Evolutionary conservation across 1,140 invertebrate genomes (phyloP), one percentile per base, ranked within the genome.

Genomic region (Drosophila chauvacae): DNA sequence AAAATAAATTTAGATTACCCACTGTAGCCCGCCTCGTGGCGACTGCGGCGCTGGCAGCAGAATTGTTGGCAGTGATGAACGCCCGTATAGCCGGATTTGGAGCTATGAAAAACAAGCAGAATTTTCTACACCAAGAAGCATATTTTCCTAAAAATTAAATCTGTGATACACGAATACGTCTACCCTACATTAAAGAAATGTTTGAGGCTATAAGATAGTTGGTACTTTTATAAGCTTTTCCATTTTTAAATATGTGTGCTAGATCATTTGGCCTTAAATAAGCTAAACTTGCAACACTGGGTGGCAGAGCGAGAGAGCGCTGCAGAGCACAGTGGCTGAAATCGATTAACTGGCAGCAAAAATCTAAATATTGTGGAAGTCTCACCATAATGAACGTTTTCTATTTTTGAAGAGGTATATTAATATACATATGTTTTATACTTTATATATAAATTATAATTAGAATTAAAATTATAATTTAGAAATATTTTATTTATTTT

Each of bases 1-100:
- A 16, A 18, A 62, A 64, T 64, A 62, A 64, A 11, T 44, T 62
- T 2, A 10, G 16, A 28, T 59, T 64, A 2, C 33, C 37, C 61
- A 61, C 26, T 60, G 55, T 64, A 11, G 61, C 6, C 7, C 20
- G 26, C 26, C 37, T 62, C 26, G 60, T 18, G 7, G 33, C 55
- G 61, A 39, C 61, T 16, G 45, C 18, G 58, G 2, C 45, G 45
- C 20, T n/a, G 45, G 20, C 20, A 56, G 20, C 23, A 16, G 47
- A 23, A 16, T 26, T 26, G 23, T 6, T 48, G 23, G 14, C 7
- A 47, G 47, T n/a, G 18, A 23, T 45, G 44, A 23, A 13, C 41
- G n/a, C 9, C n/a, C 11, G 44, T 4, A 10, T 16, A 7, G 47
- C 16, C 10, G 5, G 7, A n/a, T 48, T 10, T 1, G 2, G 7